These are phyloP conservation scores for Oscheius sp. DNA, from an alignment of 1,140 invertebrate genomes.

Conservation along the genomic window DNA sequence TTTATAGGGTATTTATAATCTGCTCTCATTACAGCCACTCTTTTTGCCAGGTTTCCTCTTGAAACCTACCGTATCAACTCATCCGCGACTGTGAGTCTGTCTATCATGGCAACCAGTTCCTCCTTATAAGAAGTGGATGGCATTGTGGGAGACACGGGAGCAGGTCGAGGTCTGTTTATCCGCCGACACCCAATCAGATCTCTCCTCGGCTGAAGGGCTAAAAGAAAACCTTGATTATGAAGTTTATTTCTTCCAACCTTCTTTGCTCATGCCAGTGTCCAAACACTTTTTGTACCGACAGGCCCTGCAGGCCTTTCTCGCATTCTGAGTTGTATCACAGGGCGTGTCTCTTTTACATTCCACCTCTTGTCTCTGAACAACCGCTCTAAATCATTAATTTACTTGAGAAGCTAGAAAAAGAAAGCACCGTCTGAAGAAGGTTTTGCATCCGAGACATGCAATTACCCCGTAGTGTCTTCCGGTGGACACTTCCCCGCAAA, in stretches of 20 bases:
- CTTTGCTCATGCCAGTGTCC: constrained; percentile 44
- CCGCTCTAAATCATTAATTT: constrained; percentile 30
- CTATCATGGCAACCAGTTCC: constrained; percentile 15
- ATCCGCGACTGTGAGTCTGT: constrained; percentile 23
- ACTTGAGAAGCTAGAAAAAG: neutral
- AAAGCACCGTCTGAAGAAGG: constrained; percentile 39
- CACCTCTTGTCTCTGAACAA: constrained; percentile 38
- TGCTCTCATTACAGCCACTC: neutral
- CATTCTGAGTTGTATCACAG: constrained; percentile 25
- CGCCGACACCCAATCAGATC: constrained; percentile 43
- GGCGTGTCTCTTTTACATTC: constrained; percentile 32
- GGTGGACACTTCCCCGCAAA: constrained; percentile 56
- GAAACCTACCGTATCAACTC: constrained; percentile 16
- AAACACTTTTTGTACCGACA: constrained; percentile 42
- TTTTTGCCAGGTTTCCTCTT: neutral
- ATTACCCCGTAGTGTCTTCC: constrained; percentile 65
- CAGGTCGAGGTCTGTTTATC: constrained; percentile 1
- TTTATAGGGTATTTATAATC: neutral
- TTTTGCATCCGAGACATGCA: constrained; percentile 65
- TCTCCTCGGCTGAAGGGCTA: constrained; percentile 43
- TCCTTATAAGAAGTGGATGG: constrained; percentile 8
- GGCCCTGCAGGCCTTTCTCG: constrained; percentile 39
- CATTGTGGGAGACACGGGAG: neutral
- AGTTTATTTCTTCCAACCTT: constrained; percentile 20
- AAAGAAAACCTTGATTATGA: neutral